A percentile compares a stretch with the other conserved stretches of the same genome.
These are phyloP conservation scores for Aplysina aerophoba DNA, from an alignment of 37 sponge, comb jelly and placozoan genomes.

Conservation along the genomic window DNA sequence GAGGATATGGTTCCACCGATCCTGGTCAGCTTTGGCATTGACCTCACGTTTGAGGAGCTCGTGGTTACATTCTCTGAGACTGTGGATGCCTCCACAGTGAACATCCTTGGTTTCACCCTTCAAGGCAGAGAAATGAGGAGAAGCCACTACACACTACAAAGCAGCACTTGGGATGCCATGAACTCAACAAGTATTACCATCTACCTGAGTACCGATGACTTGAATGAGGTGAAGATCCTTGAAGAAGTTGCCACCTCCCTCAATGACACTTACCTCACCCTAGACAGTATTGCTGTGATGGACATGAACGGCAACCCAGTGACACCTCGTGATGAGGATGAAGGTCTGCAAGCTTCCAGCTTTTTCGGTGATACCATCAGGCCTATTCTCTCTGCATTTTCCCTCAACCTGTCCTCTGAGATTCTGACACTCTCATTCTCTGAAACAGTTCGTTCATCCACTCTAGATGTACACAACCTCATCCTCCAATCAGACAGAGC, in stretches of 20 bases:
- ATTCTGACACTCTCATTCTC: constrained; percentile 80
- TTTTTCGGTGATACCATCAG: constrained; percentile 65
- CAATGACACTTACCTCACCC: constrained; percentile 67
- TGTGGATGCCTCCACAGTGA: constrained; percentile 73
- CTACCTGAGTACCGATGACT: constrained; percentile 66
- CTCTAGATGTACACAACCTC: constrained; percentile 42
- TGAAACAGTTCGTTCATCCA: constrained; percentile 71
- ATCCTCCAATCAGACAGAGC: constrained; percentile 34
- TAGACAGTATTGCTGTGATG: constrained; percentile 43
- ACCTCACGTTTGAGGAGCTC: constrained; percentile 72
- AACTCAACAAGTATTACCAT: constrained; percentile 66
- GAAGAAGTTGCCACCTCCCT: constrained; percentile 67
- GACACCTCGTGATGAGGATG: not conserved
- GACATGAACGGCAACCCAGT: constrained; percentile 87
- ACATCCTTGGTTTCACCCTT: constrained; percentile 61
- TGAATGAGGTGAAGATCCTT: constrained; percentile 81
- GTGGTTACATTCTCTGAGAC: constrained; percentile 85
- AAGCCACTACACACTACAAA: constrained; percentile 38
- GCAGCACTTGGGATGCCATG: constrained; percentile 54
- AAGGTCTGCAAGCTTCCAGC: constrained; percentile 39
- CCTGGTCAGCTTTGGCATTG: constrained; percentile 67
- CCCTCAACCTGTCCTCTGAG: constrained; percentile 74
- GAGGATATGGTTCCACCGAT: constrained; percentile 61
- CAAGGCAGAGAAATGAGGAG: constrained; percentile 43
- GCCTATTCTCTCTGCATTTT: constrained; percentile 65